Conservation (phyloP, 2,113 vertebrate genomes). For the Eupsittula cactorum region DNA sequence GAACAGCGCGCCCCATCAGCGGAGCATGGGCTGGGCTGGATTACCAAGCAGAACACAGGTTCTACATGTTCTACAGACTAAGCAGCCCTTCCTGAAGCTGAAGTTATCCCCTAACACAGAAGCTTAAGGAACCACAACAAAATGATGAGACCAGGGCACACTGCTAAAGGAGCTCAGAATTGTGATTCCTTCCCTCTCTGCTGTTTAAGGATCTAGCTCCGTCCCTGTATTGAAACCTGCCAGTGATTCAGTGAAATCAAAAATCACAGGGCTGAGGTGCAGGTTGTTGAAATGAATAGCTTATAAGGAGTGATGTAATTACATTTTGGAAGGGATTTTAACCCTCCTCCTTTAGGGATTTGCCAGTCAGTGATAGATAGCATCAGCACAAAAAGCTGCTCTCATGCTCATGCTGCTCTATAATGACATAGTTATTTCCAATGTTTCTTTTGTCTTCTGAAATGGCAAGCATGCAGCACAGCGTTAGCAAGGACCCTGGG, state of each 20-base stretch:
- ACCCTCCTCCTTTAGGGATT: neutral
- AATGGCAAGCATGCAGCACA: neutral
- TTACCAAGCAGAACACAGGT: neutral
- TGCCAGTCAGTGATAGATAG: neutral
- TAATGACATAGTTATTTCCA: neutral
- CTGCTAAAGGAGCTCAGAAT: neutral
- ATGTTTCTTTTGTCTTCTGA: neutral
- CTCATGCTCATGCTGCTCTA: neutral
- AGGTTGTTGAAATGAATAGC: neutral
- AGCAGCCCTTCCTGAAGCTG: neutral
- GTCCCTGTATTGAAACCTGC: neutral
- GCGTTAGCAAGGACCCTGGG: neutral
- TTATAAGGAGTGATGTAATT: neutral
- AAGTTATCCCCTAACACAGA: neutral
- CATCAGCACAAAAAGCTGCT: neutral
- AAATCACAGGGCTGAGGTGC: neutral
- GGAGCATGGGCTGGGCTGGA: fast-evolving
- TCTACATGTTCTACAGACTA: neutral
- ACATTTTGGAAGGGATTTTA: neutral
- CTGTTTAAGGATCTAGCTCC: neutral
- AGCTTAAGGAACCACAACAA: neutral
- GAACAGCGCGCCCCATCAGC: fast-evolving
- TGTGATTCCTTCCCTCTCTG: neutral
- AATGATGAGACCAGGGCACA: neutral
- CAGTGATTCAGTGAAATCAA: neutral